phyloP scores from a whole-genome alignment of 2,888 invertebrate genomes.

The Altica lythri region DNA sequence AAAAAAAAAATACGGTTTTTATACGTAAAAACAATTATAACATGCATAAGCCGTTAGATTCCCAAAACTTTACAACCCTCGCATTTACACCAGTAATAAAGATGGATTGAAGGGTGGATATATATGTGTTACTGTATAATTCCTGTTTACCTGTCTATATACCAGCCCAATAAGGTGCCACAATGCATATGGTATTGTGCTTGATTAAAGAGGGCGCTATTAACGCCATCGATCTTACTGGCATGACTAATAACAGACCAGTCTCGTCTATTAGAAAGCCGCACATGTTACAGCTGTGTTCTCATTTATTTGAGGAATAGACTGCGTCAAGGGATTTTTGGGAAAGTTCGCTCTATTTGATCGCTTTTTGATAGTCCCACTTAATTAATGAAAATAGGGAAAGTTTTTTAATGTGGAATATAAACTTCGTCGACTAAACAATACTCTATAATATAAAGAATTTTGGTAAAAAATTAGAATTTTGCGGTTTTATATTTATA shows the following conservation, averaged over 20 bases:
- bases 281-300: slow-evolving; percentile 50
- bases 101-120: slow-evolving; percentile 21
- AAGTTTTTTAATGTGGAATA: neutral
- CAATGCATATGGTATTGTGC: slow-evolving; percentile 44
- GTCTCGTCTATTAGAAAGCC: slow-evolving; percentile 49
- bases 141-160: slow-evolving; percentile 37
- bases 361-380: slow-evolving; percentile 12
- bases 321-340: slow-evolving; percentile 10
- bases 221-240: slow-evolving; percentile 51
- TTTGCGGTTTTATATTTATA: no score
- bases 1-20: no score
- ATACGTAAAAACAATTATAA: no score
- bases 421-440: no score
- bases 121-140: slow-evolving; percentile 25
- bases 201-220: slow-evolving; percentile 49
- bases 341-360: slow-evolving; percentile 8
- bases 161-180: slow-evolving; percentile 38
- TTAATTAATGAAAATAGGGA: neutral
- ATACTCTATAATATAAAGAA: no score
- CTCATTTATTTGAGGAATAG: slow-evolving; percentile 44
- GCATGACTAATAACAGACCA: slow-evolving; percentile 52
- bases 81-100: slow-evolving; percentile 16
- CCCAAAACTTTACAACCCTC: slow-evolving; percentile 17
- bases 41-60: no score
- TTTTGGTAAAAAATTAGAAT: no score